Evolutionary conservation across 2,113 vertebrate species (phyloP).

Genomic region (Meleagris gallopavo): DNA sequence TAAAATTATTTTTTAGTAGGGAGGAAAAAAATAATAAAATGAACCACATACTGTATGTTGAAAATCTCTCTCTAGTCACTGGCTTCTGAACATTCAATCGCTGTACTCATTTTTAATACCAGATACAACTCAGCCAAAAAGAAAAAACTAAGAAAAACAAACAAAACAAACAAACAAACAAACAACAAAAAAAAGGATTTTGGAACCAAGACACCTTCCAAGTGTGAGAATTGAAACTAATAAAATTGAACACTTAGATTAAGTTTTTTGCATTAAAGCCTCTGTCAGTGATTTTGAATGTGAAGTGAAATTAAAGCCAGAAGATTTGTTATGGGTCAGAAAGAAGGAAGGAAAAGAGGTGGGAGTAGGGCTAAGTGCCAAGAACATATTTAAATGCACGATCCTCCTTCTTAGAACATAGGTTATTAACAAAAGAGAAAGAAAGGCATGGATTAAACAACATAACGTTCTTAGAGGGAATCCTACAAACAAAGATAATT

Average conservation of each 20-base stretch:
- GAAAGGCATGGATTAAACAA: conserved; percentile 59
- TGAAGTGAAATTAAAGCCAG: conserved; percentile 48
- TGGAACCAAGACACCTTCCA: not conserved
- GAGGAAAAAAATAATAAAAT: not conserved
- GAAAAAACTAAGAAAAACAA: conserved; percentile 5
- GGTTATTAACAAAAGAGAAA: conserved; percentile 37
- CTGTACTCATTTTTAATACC: not conserved
- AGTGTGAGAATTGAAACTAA: conserved; percentile 16
- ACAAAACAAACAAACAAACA: not conserved
- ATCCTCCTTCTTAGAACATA: conserved; percentile 36
- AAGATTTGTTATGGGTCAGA: conserved; percentile 48
- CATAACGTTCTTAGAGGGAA: conserved; percentile 45
- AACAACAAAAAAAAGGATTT: not conserved
- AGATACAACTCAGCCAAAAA: conserved; percentile 7
- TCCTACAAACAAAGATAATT: conserved; percentile 73
- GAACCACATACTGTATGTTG: not conserved
- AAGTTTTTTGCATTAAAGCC: not conserved
- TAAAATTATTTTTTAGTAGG: not conserved
- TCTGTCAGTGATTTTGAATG: not conserved
- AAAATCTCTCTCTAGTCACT: not conserved
- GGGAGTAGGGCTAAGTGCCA: conserved; percentile 12
- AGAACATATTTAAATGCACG: conserved; percentile 45
- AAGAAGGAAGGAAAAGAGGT: conserved; percentile 38
- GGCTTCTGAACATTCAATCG: not conserved
- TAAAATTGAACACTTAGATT: conserved; percentile 2